These are phyloP conservation scores for Stomorhina lunata DNA, from an alignment of 2,888 invertebrate genomes.

Conservation along the genomic window DNA sequence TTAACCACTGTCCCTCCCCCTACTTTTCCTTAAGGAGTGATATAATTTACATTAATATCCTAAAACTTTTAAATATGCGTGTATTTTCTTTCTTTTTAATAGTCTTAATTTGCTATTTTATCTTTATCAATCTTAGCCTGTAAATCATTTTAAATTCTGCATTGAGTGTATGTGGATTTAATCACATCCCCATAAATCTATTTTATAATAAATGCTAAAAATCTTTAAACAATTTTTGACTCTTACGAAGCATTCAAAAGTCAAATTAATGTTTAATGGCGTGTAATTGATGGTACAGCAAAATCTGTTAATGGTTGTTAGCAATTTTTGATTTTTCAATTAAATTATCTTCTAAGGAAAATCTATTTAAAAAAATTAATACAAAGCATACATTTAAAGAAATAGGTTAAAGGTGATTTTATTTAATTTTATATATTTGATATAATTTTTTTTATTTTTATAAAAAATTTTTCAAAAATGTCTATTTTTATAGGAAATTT, in stretches of 20 bases:
- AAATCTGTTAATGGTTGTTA: constrained; percentile 7
- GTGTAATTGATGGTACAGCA: not conserved
- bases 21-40: not conserved
- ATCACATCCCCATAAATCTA: not conserved
- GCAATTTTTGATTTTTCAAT: not conserved
- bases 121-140: not conserved
- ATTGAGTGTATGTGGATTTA: not conserved
- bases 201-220: not conserved
- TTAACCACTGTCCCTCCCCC: not conserved
- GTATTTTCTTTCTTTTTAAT: not conserved
- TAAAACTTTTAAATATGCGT: not conserved
- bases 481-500: too few species aligned
- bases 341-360: not conserved
- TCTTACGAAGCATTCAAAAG: not conserved
- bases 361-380: too few species aligned
- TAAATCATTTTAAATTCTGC: not conserved
- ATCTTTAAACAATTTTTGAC: not conserved
- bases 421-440: too few species aligned
- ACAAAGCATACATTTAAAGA: too few species aligned
- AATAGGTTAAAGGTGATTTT: too few species aligned
- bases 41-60: constrained; percentile 6
- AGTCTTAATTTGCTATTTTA: not conserved
- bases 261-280: constrained; percentile 16
- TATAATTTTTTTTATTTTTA: too few species aligned
- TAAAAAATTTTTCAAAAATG: too few species aligned